Evolutionary conservation across 2,888 invertebrate genomes (phyloP).

Genomic region (Andrena dorsata): DNA sequence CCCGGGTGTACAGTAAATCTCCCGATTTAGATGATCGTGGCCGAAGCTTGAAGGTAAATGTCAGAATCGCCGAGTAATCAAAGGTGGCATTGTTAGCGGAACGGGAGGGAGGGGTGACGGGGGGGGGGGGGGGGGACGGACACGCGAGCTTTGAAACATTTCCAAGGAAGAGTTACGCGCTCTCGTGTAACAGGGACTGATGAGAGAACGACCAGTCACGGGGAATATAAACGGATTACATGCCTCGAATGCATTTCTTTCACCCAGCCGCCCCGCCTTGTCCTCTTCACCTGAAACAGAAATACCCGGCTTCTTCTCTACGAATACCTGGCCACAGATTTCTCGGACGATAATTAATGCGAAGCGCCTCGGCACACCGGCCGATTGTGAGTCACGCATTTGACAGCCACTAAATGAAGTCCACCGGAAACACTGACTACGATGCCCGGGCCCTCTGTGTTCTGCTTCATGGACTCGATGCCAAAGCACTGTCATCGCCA

Average conservation of each 20-base stretch:
- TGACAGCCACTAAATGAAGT: slow-evolving; percentile 44
- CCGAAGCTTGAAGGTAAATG: background rate
- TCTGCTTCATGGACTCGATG: slow-evolving; percentile 16
- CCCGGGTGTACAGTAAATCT: no score
- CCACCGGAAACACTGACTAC: background rate
- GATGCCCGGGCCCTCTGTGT: background rate
- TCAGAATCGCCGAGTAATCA: background rate
- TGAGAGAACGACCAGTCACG: slow-evolving; percentile 69
- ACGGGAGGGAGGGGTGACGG: no score
- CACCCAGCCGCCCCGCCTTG: slow-evolving; percentile 39
- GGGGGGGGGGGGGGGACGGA: background rate
- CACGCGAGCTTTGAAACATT: background rate
- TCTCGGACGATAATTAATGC: slow-evolving; percentile 69
- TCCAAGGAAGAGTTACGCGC: background rate
- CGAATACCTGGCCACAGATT: slow-evolving; percentile 66
- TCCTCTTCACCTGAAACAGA: slow-evolving; percentile 47
- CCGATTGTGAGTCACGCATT: slow-evolving; percentile 40
- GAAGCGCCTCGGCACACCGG: slow-evolving; percentile 45
- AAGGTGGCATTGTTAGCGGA: background rate
- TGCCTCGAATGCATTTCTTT: slow-evolving; percentile 73
- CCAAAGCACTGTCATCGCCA: slow-evolving; percentile 3
- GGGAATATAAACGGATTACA: slow-evolving; percentile 77
- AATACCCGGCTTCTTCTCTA: slow-evolving; percentile 50
- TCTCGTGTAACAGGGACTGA: slow-evolving; percentile 74
- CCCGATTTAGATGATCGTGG: no score